Base-by-base conservation (phyloP, 2,113 vertebrate species). In the Marmota flaviventris region DNA sequence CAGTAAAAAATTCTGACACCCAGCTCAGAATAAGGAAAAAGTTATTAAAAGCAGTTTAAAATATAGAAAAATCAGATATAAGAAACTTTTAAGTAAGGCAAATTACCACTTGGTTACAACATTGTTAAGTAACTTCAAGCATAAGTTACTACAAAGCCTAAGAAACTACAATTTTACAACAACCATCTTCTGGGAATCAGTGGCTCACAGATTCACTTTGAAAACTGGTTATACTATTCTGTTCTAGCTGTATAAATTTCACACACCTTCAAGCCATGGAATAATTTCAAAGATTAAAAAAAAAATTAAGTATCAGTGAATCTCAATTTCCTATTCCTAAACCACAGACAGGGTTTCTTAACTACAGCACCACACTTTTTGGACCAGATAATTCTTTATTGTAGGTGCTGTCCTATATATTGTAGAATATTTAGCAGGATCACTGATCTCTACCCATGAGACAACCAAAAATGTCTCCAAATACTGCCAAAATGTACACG, bases 211-310 rank as follows among this genome's bases (percentile, higher is more conserved):
- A 61, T 48, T 94, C 85, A 63, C 48, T 94, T 81, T 56, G 83
- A 65, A 95, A 96, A 70, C 25, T 14, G 77, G 32, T 70, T 42
- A 89, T 0, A 22, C 42, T 95, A 11, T 65, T 88, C 65, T 75
- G 24, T 56, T 82, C 37, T 29, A 45, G 17, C n/a, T 61, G 32
- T 78, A 83, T 39, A 90, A 75, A 86, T 10, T 65, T 86, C 32
- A 89, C 37, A 92, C 5, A 93, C 58, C 37, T 95, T 87, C 56
- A 90, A 92, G 76, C 8, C 79, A 94, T 51, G 17, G 10, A 65
- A 72, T 91, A 85, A 89, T 39, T 93, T 90, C 39, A 92, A 92
- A 95, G 82, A 90, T 34, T 91, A 82, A 95, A 61, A 78, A 78
- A 20, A 4, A 18, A 81, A 82, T 61, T 48, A 37, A 87, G 14